Percentiles rank a stretch among this genome's conserved stretches.
These are phyloP conservation scores for Thamnophis sirtalis DNA, from an alignment of 2,113 vertebrate genomes.

Conservation along the genomic window DNA sequence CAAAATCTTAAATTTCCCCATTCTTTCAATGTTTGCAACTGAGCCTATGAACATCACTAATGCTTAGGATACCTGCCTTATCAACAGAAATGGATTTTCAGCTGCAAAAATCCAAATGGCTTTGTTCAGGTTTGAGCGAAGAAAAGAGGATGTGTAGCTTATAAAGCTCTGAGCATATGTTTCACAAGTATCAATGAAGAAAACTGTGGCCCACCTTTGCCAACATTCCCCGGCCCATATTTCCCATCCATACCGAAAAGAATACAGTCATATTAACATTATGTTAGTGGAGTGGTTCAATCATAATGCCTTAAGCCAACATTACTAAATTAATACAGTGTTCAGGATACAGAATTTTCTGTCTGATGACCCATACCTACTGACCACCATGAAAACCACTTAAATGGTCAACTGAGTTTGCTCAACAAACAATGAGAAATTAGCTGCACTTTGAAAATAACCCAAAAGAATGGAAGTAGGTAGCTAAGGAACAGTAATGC, in stretches of 20 bases:
- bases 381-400: constrained; percentile 1
- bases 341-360: neutral
- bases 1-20: neutral
- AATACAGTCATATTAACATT: neutral
- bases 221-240: neutral
- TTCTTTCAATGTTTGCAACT: neutral
- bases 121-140: constrained; percentile 2
- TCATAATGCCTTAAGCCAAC: constrained; percentile 1
- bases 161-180: neutral
- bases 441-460: neutral
- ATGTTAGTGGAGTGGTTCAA: constrained; percentile 16
- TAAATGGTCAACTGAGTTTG: neutral
- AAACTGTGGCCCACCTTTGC: neutral
- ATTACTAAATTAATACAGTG: neutral
- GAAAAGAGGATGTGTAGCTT: neutral
- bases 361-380: neutral
- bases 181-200: neutral
- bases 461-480: neutral
- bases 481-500: neutral
- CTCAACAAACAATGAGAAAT: neutral
- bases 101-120: accelerated
- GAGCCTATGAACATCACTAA: neutral
- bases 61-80: neutral
- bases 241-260: accelerated
- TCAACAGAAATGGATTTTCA: neutral